phyloP scores from a whole-genome alignment of 2,888 invertebrate species.

The Xylota sylvarum region DNA sequence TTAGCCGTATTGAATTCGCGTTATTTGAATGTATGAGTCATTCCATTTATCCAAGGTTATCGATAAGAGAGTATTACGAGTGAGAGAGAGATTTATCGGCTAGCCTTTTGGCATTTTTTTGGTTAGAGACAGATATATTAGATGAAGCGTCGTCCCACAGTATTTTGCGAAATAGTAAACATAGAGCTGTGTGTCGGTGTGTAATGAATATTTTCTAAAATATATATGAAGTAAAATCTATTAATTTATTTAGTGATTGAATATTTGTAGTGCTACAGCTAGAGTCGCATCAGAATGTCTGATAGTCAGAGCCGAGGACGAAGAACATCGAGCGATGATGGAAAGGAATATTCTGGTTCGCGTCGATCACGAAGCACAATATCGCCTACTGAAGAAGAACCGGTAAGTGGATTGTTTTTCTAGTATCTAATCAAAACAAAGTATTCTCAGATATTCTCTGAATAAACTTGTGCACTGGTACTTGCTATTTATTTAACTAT shows the following conservation, averaged over 20 bases:
- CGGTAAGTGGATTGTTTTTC: conserved; percentile 46
- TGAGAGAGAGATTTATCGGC: not conserved
- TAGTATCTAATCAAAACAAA: not conserved
- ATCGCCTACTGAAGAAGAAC: conserved; percentile 60
- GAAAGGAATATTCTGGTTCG: conserved; percentile 31
- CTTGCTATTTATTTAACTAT: no score
- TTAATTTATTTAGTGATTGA: not conserved
- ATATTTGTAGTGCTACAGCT: not conserved
- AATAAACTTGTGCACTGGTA: no score
- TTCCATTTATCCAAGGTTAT: not conserved
- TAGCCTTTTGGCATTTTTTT: not conserved
- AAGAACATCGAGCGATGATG: conserved; percentile 49
- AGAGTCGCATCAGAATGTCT: conserved; percentile 46
- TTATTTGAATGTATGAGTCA: not conserved
- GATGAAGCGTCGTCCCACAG: not conserved
- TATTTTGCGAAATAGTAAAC: conserved; percentile 12
- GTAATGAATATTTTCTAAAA: not conserved
- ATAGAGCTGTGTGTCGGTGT: not conserved
- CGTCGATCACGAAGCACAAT: conserved; percentile 58
- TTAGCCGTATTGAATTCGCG: not conserved
- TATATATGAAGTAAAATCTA: not conserved
- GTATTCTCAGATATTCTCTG: no score
- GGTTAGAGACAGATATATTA: conserved; percentile 6
- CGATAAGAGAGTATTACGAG: not conserved
- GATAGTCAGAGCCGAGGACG: conserved; percentile 65